Evolutionary conservation across 2,113 vertebrate species (phyloP).

Genomic region (Corvus moneduloides): DNA sequence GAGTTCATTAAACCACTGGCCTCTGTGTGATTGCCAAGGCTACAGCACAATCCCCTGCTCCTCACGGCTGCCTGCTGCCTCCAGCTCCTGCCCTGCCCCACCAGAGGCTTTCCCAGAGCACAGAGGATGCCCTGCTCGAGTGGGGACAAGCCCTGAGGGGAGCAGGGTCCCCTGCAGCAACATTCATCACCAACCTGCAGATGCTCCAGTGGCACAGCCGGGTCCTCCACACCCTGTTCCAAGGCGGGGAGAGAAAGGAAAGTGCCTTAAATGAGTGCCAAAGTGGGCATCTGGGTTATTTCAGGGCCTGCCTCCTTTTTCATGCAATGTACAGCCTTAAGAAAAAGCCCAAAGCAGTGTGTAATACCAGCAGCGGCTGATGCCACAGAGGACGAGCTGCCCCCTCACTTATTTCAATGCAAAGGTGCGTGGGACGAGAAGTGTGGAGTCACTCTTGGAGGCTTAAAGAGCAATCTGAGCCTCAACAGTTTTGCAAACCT

Average conservation of each 20-base stretch:
- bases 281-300: not conserved
- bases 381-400: not conserved
- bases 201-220: not conserved
- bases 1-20: not conserved
- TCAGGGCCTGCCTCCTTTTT: not conserved
- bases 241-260: not conserved
- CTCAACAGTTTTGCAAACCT: not conserved
- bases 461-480: not conserved
- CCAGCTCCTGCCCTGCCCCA: not conserved
- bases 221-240: not conserved
- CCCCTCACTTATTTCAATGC: not conserved
- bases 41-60: not conserved
- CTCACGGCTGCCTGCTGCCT: not conserved
- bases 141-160: accelerated
- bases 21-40: not conserved
- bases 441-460: not conserved
- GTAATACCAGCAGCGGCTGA: not conserved
- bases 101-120: not conserved
- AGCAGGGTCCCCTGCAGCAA: not conserved
- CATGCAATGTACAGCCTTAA: not conserved
- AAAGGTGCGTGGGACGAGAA: not conserved
- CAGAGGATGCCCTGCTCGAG: accelerated
- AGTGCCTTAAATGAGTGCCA: not conserved
- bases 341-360: accelerated
- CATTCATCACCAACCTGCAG: accelerated